Conservation (phyloP, 1,140 invertebrate genomes). For the Ceratina calcarata region DNA sequence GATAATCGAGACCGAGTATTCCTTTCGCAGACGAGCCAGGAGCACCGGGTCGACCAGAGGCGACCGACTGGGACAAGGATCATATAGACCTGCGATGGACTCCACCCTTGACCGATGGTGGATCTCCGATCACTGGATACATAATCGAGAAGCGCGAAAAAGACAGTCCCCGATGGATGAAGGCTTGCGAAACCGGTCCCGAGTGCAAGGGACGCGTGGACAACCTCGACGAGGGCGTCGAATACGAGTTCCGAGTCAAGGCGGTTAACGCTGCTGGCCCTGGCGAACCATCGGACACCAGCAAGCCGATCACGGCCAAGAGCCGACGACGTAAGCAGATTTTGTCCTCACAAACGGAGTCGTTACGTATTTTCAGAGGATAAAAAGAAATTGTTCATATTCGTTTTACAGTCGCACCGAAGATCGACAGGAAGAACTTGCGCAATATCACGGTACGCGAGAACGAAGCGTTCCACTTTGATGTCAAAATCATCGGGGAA, state of each 20-base stretch:
- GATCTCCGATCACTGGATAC: conserved; percentile 95
- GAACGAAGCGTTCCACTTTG: conserved; percentile 91
- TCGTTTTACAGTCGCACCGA: conserved; percentile 88
- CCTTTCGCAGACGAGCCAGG: conserved; percentile 90
- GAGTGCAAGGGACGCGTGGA: conserved; percentile 90
- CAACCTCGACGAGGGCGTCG: conserved; percentile 91
- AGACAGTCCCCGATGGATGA: conserved; percentile 90
- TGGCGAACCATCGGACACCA: conserved; percentile 88
- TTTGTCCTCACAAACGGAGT: not conserved
- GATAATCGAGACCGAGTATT: not conserved
- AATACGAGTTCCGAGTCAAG: conserved; percentile 93
- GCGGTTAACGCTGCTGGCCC: conserved; percentile 91
- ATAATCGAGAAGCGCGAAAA: conserved; percentile 97
- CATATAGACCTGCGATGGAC: conserved; percentile 96
- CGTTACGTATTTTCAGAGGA: not conserved
- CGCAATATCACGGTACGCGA: conserved; percentile 89
- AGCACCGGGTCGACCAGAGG: conserved; percentile 92
- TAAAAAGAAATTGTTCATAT: not conserved
- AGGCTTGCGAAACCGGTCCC: conserved; percentile 89
- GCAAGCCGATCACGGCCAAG: conserved; percentile 89
- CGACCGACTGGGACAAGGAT: conserved; percentile 97
- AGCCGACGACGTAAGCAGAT: conserved; percentile 89
- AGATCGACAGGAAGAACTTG: conserved; percentile 92
- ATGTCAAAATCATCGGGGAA: conserved; percentile 92
- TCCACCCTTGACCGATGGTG: conserved; percentile 93